Conservation (phyloP, 2,888 invertebrate genomes). For the Neelides folsomi region DNA sequence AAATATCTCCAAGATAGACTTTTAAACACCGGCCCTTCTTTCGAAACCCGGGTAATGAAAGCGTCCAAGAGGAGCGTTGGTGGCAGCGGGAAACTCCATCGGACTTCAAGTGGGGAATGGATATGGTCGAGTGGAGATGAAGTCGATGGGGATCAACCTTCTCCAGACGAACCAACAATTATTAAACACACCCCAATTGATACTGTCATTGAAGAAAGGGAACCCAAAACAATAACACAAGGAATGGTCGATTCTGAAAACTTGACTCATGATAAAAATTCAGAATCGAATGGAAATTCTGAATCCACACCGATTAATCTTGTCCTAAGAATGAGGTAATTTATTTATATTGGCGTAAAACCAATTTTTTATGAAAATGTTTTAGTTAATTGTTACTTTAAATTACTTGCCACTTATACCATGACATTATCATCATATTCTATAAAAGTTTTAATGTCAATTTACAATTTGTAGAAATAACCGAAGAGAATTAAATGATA, state of each 20-base stretch:
- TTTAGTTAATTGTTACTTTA: too few species aligned
- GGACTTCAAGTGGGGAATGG: conserved; percentile 94
- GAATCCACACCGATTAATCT: conserved; percentile 51
- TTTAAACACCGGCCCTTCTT: conserved; percentile 70
- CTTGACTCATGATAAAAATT: too few species aligned
- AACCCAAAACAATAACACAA: too few species aligned
- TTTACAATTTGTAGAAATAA: conserved; percentile 50
- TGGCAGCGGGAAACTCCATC: conserved; percentile 68
- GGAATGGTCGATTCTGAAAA: too few species aligned
- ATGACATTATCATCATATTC: too few species aligned
- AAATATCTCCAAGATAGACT: conserved; percentile 74
- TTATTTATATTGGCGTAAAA: too few species aligned
- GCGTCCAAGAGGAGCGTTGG: conserved; percentile 71
- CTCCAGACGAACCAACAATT: neutral
- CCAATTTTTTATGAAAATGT: too few species aligned
- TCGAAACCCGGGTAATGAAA: conserved; percentile 81
- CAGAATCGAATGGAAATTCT: conserved; percentile 1
- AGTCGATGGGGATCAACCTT: conserved; percentile 40
- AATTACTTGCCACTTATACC: too few species aligned
- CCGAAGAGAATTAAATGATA: conserved; percentile 85
- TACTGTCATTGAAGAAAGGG: too few species aligned
- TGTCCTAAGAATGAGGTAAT: conserved; percentile 58
- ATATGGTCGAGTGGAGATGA: conserved; percentile 96
- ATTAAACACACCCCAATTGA: too few species aligned
- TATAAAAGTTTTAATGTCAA: too few species aligned